Evolutionary conservation across 2,113 vertebrate species (phyloP), one percentile per base, ranked within the genome.

Genomic region (Corythaixoides concolor): DNA sequence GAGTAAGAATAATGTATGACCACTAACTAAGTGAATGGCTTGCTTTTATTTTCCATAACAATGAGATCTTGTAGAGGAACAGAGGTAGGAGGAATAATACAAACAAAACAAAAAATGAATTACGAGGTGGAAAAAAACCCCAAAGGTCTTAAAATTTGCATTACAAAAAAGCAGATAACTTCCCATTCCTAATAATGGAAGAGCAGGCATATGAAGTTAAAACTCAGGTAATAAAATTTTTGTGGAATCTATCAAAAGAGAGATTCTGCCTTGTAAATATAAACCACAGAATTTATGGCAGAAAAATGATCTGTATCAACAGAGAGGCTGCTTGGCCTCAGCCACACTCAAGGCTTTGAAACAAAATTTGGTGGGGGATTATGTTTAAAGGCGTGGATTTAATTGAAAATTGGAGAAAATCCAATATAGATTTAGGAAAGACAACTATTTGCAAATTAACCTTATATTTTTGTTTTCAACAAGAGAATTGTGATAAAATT

Each of bases 401-500:
- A 37, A 84, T 39, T 62, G 37, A 76, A 88, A 93, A 83, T 33
- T 24, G 21, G 22, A 37, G 73, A 37, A 58, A 85, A 80, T 73
- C 18, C 49, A 58, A 7, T 37, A 15, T 0, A 3, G 47, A 59
- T 81, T 84, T 81, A 52, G 24, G 45, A 88, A 95, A 55, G 41
- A 45, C 6, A 76, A 6, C 8, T 79, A 43, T 37, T 79, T 79
- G 28, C 11, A 83, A 76, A 85, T 73, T 75, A 89, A 32, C 22
- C 5, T 30, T 53, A 3, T 73, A 28, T 64, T 87, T 92, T 93
- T 88, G 59, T 73, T 94, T 94, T 90, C 41, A 74, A 8, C 39
- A 50, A 68, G 49, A 52, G 30, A 56, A 50, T 64, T 70, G 55
- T 63, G 50, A 55, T 62, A 69, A 67, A 97, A 83, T 80, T 62